Conservation (phyloP, 2,888 invertebrate genomes). For the Protonemura montana region DNA sequence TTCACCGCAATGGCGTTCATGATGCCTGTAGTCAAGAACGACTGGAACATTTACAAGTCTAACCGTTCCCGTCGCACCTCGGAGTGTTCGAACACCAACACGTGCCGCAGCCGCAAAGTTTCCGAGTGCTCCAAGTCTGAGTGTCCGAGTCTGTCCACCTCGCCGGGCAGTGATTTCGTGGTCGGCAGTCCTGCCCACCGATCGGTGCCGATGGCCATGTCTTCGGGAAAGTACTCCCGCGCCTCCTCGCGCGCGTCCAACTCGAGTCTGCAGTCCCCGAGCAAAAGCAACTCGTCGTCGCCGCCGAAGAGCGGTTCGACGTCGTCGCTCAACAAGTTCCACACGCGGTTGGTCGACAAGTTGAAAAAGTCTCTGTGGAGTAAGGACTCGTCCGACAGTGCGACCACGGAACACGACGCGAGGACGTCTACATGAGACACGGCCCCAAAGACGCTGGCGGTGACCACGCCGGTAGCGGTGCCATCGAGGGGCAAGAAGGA, state of each 20-base stretch:
- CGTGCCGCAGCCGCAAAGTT: conserved; percentile 72
- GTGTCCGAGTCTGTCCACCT: conserved; percentile 74
- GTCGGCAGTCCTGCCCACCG: conserved; percentile 58
- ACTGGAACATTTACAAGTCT: conserved; percentile 91
- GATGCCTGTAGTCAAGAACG: conserved; percentile 94
- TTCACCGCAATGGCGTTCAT: conserved; percentile 82
- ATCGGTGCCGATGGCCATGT: conserved; percentile 49
- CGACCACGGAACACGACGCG: conserved; percentile 60
- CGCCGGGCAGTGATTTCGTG: conserved; percentile 68
- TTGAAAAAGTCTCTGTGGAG: conserved; percentile 74
- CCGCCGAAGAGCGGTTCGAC: conserved; percentile 66
- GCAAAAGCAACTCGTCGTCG: conserved; percentile 72
- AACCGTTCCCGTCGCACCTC: conserved; percentile 78
- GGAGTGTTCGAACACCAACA: conserved; percentile 72
- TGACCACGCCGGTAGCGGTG: conserved; percentile 48
- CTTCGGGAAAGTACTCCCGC: conserved; percentile 58
- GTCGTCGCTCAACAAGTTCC: conserved; percentile 77
- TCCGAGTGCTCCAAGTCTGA: conserved; percentile 78
- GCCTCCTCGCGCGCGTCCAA: conserved; percentile 70
- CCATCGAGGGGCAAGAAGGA: conserved; percentile 41
- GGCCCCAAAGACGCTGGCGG: conserved; percentile 41
- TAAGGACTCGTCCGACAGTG: conserved; percentile 60
- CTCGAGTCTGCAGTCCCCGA: conserved; percentile 70
- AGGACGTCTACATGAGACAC: conserved; percentile 63
- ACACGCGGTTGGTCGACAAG: conserved; percentile 81